Base-by-base conservation (phyloP, 2,113 vertebrate species). In the Otocyon megalotis region DNA sequence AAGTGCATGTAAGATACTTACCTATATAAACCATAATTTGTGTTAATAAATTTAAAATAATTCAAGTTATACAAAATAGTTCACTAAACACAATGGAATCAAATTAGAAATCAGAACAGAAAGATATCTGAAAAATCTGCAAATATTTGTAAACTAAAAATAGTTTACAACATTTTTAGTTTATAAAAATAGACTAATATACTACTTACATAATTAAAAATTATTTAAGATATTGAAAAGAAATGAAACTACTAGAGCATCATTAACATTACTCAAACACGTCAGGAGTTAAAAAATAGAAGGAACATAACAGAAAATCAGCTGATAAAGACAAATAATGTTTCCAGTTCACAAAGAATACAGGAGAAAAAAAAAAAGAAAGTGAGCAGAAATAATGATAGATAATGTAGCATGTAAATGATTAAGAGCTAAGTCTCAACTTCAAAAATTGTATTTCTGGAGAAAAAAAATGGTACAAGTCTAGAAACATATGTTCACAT, bases 51-150 rank as follows among this genome's bases (percentile, higher is more conserved):
- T 94, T 93, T 65, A 53, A 35, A 79, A 37, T 32, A 13, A 83
- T 58, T 72, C 3, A 77, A 76, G 8, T 82, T 32, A 72, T 63
- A 53, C 3, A 58, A 77, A 90, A 43, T 48, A 79, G 63, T 81
- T 74, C 15, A 37, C 6, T 24, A 22, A 96, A 74, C 13, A 43
- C 8, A 92, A 35, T 85, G 54, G 8, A 82, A 82, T 89, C 92
- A 85, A 96, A 69, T 87, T 76, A 72, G 12, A 88, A 92, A 81
- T 82, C 3, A 63, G 26, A 96, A 62, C 54, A 60, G 65, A 83
- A 93, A 72, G n/a, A 87, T 79, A 69, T 16, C 35, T 35, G 22
- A 17, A 76, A 88, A 86, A 77, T 65, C 2, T 5, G 9, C 19
- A 85, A 76, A 58, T 77, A 58, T 16, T 24, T 82, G 5, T 14